Conservation (phyloP, 1,140 invertebrate species). For the Trinorchestia longiramus region DNA sequence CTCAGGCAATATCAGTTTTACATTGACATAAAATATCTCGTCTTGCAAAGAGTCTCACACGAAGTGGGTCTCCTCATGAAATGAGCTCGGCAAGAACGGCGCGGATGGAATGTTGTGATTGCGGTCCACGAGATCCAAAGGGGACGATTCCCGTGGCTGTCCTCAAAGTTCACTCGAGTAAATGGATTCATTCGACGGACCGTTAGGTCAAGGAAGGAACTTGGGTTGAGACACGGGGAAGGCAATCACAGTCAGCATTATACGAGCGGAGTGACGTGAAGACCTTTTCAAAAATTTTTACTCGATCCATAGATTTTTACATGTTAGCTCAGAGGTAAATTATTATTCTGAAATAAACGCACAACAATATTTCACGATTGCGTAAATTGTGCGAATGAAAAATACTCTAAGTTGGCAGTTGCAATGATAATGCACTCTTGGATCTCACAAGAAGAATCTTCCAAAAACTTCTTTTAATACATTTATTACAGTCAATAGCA, state of each 20-base stretch:
- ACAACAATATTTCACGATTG: background rate
- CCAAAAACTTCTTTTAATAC: background rate
- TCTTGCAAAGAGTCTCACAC: constrained; percentile 1
- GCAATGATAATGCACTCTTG: background rate
- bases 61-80: background rate
- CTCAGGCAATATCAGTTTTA: constrained; percentile 35
- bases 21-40: constrained; percentile 10
- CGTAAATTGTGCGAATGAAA: background rate
- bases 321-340: background rate
- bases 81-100: background rate
- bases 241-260: background rate
- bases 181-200: constrained; percentile 12
- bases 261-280: background rate
- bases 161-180: background rate
- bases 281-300: background rate
- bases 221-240: background rate
- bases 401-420: background rate
- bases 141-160: background rate
- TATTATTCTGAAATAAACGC: background rate
- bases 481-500: background rate
- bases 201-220: background rate
- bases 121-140: background rate
- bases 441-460: background rate
- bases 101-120: constrained; percentile 14
- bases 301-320: background rate